Conservation (phyloP, 1,140 invertebrate species). For the Hypsibius dujardini region DNA sequence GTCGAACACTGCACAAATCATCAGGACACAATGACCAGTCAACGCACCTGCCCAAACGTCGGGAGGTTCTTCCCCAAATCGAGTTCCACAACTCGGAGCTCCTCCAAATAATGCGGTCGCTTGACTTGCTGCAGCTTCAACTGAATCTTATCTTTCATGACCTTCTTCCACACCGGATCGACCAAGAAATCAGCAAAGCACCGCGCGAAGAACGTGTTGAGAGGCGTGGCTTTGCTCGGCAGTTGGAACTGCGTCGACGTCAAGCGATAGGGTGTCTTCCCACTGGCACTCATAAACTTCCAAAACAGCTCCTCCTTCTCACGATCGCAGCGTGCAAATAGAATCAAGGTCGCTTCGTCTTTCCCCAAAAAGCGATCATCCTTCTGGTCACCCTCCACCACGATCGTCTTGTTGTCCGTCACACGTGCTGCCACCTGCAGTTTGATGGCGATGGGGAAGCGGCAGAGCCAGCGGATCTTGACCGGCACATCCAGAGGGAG, state of each 20-base stretch:
- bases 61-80: not conserved
- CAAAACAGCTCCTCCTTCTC: constrained; percentile 17
- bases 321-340: constrained; percentile 7
- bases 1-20: too few species aligned
- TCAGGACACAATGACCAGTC: too few species aligned
- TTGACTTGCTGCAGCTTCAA: not conserved
- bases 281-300: not conserved
- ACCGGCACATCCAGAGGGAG: constrained; percentile 9
- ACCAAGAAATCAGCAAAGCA: not conserved
- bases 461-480: constrained; percentile 11
- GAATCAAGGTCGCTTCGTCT: constrained; percentile 5
- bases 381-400: not conserved
- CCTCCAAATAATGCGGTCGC: constrained; percentile 14
- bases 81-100: not conserved
- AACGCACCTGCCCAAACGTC: not conserved
- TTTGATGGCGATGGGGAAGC: constrained; percentile 13
- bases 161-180: constrained; percentile 1
- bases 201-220: not conserved
- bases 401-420: not conserved
- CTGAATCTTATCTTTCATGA: not conserved
- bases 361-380: not conserved
- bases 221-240: not conserved
- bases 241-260: not conserved
- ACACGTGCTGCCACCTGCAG: not conserved
- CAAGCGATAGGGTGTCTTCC: constrained; percentile 3